These are phyloP conservation scores for Rutpela maculata DNA, from an alignment of 2,888 invertebrate genomes.

Conservation along the genomic window DNA sequence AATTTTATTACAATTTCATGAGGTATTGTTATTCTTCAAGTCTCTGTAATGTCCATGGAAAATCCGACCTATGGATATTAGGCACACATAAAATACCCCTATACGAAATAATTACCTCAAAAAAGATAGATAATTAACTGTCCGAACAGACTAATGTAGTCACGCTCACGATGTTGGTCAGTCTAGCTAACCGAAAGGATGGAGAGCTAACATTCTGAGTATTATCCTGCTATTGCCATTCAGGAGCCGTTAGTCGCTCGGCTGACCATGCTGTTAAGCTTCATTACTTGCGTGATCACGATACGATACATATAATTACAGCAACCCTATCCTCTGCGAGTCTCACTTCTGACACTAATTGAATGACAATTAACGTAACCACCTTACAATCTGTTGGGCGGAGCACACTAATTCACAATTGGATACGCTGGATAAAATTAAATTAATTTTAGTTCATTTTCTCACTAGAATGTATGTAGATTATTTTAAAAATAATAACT, in stretches of 20 bases:
- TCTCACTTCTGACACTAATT: constrained; percentile 46
- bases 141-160: constrained; percentile 21
- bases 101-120: background rate
- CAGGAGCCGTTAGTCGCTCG: constrained; percentile 54
- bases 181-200: background rate
- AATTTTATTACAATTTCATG: too few relatives aligned
- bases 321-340: constrained; percentile 32
- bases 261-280: constrained; percentile 51
- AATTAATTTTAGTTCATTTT: background rate
- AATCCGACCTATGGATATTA: too few relatives aligned
- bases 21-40: too few relatives aligned
- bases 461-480: too few relatives aligned
- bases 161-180: background rate
- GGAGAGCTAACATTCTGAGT: constrained; percentile 28
- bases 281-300: constrained; percentile 56
- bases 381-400: constrained; percentile 4
- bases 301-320: constrained; percentile 52
- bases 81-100: too few relatives aligned
- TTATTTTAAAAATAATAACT: too few relatives aligned
- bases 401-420: background rate
- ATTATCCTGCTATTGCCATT: constrained; percentile 57
- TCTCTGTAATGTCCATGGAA: too few relatives aligned
- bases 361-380: constrained; percentile 52
- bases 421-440: constrained; percentile 2
- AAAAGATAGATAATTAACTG: background rate